Evolutionary conservation across 2,888 invertebrate species (phyloP).

Genomic region (Acrobasis consociella): DNA sequence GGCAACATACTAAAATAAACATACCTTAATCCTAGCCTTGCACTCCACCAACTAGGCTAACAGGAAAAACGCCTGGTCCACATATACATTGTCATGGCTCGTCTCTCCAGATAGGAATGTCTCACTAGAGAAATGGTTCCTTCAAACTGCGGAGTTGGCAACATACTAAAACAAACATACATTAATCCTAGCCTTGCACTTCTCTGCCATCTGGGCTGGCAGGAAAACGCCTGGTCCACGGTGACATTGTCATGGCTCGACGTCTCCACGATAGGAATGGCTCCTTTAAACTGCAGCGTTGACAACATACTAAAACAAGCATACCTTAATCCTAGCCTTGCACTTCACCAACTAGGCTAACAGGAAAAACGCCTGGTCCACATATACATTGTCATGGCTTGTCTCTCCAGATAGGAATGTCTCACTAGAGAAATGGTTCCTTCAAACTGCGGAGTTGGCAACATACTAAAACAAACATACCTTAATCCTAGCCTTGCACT

Average conservation of each 20-base stretch:
- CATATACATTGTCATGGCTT: constrained; percentile 98
- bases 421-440: constrained; percentile 93
- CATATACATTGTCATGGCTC: constrained; percentile 98
- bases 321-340: constrained; percentile 86
- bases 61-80: constrained; percentile 94
- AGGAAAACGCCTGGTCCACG: constrained; percentile 95
- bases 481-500: constrained; percentile 60
- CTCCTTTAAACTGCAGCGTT: constrained; percentile 87
- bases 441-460: constrained; percentile 85
- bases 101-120: too few relatives aligned
- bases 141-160: constrained; percentile 85
- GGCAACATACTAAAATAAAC: constrained; percentile 10
- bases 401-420: too few relatives aligned
- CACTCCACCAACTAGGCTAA: constrained; percentile 96
- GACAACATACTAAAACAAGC: constrained; percentile 10
- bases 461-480: too few relatives aligned
- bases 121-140: constrained; percentile 93
- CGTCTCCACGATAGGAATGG: constrained; percentile 95
- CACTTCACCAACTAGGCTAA: constrained; percentile 96
- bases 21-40: constrained; percentile 86
- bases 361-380: constrained; percentile 94
- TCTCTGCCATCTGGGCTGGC: constrained; percentile 95
- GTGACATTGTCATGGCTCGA: constrained; percentile 98
- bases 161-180: too few relatives aligned
- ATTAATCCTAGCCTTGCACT: constrained; percentile 60